These are phyloP conservation scores for Philantomba maxwellii DNA, from an alignment of 2,113 vertebrate species.

Conservation along the genomic window DNA sequence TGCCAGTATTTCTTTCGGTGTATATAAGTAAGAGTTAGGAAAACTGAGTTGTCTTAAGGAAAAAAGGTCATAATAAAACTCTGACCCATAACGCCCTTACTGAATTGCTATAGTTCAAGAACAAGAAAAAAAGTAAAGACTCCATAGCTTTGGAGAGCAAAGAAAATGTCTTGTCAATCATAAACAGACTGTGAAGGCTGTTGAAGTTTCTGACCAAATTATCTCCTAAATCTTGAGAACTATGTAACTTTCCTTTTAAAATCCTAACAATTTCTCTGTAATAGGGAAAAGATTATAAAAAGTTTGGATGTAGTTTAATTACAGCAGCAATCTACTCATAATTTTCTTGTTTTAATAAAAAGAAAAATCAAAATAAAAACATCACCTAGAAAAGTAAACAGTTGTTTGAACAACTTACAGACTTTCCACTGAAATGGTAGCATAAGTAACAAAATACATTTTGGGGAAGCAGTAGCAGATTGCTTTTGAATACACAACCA, in stretches of 20 bases:
- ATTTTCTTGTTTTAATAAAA: constrained; percentile 48
- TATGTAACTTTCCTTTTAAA: constrained; percentile 71
- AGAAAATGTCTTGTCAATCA: constrained; percentile 71
- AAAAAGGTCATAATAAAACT: constrained; percentile 58
- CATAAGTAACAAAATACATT: constrained; percentile 82
- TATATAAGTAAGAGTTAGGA: constrained; percentile 65
- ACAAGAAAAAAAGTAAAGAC: constrained; percentile 62
- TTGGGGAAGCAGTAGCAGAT: constrained; percentile 82
- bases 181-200: constrained; percentile 81
- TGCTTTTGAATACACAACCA: constrained; percentile 87
- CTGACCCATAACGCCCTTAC: constrained; percentile 63
- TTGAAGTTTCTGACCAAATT: constrained; percentile 79
- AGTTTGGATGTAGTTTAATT: constrained; percentile 74
- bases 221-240: constrained; percentile 73
- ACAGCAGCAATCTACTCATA: constrained; percentile 77
- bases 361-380: constrained; percentile 58
- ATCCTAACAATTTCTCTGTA: constrained; percentile 73
- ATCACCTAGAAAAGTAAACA: constrained; percentile 83
- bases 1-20: constrained; percentile 71
- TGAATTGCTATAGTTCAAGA: constrained; percentile 60
- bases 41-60: constrained; percentile 67
- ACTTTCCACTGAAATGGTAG: constrained; percentile 84
- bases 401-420: constrained; percentile 78
- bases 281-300: constrained; percentile 72
- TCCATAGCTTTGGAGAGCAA: constrained; percentile 62